Evolutionary conservation across 2,113 vertebrate species (phyloP), one percentile per base, ranked within the genome.

Genomic region (Laticauda colubrina): DNA sequence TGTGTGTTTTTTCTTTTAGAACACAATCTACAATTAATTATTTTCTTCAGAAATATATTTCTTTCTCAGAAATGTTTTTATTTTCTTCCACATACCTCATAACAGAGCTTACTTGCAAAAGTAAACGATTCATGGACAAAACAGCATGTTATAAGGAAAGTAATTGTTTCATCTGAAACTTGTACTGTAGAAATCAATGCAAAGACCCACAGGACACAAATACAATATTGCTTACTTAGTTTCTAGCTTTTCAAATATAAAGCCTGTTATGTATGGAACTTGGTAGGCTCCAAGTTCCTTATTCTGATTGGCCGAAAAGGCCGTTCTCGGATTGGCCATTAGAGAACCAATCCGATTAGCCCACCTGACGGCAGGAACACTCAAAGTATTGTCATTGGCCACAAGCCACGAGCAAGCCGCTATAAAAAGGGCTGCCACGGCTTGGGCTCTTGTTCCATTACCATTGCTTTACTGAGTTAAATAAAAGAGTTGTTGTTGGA

Each of bases 111-210:
- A 90, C 34, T 57, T 51, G 92, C 55, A 87, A 48, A 43, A 9
- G 1, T 15, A 87, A 59, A 75, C 86, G 91, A 69, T 90, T 96
- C 87, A 94, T 91, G 87, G 91, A 94, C 48, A 93, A 94, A 95
- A 93, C 85, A 92, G 87, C 5, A 88, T 11, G 61, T 45, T 59
- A 3, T 86, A 92, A 1, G 43, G 95, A 93, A 87, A 95, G 5
- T 18, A 92, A 94, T 5, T 92, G 92, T 53, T 95, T 21, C 92
- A 85, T 87, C 81, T 88, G 20, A 85, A 92, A 48, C 54, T 81
- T 54, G 89, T 85, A 94, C 88, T 92, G 85, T 91, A 94, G 59
- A 95, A 95, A 95, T 55, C 89, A 75, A 91, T 81, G 18, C n/a
- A 91, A 75, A 94, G 95, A 91, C 89, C 87, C 51, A 55, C 45